phyloP scores from a whole-genome alignment of 2,888 invertebrate genomes.

The Elaeidobius kamerunicus region DNA sequence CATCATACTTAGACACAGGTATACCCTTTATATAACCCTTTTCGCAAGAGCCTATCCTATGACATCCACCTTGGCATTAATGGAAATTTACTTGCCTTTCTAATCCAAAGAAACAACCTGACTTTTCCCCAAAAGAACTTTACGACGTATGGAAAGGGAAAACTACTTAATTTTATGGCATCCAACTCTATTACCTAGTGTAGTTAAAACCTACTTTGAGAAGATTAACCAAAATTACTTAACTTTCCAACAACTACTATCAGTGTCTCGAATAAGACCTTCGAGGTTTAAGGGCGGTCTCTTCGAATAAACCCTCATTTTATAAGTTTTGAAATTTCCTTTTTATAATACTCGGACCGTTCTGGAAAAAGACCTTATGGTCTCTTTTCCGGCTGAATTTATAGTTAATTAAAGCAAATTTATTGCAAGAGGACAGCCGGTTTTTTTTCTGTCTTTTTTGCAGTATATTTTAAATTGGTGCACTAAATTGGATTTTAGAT shows the following conservation, averaged over 20 bases:
- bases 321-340: constrained; percentile 14
- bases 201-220: constrained; percentile 28
- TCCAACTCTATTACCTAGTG: constrained; percentile 26
- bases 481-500: no score
- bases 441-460: not conserved
- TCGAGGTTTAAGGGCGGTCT: constrained; percentile 18
- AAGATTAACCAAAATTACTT: constrained; percentile 31
- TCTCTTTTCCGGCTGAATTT: not conserved
- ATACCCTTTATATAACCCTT: not conserved
- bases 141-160: constrained; percentile 17
- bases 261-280: constrained; percentile 27
- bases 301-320: constrained; percentile 12
- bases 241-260: constrained; percentile 30
- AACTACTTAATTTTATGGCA: constrained; percentile 29
- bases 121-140: constrained; percentile 17
- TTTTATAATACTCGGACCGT: constrained; percentile 5
- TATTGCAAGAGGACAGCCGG: not conserved
- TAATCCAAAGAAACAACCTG: not conserved
- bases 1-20: no score
- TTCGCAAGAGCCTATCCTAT: not conserved
- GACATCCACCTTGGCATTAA: not conserved
- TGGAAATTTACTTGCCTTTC: not conserved
- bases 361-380: not conserved
- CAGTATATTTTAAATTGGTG: not conserved
- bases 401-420: not conserved